phyloP scores from a whole-genome alignment of 2,113 vertebrate species.

The Scophthalmus maximus region DNA sequence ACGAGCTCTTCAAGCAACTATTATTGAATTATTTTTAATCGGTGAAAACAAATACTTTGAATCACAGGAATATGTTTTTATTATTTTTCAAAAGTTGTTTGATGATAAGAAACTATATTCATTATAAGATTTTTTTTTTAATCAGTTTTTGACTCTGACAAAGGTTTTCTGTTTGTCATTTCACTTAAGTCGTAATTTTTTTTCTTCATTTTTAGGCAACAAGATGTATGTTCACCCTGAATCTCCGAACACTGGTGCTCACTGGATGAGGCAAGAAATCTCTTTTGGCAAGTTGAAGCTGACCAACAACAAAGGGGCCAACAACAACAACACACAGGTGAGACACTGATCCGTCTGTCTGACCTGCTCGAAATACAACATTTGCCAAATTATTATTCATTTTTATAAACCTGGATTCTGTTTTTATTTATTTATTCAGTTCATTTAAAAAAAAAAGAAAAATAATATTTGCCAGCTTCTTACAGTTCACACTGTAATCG shows the following conservation, averaged over 20 bases:
- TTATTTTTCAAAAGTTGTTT: not conserved
- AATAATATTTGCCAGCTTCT: too few relatives aligned
- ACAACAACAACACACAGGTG: slow-evolving; percentile 98
- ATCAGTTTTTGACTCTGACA: too few relatives aligned
- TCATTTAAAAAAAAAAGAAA: not conserved
- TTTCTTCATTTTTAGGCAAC: slow-evolving; percentile 85
- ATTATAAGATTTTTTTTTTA: too few relatives aligned
- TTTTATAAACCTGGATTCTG: not conserved
- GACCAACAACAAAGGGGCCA: slow-evolving; percentile 98
- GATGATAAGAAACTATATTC: too few relatives aligned
- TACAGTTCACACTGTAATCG: too few relatives aligned
- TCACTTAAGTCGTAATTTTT: not conserved
- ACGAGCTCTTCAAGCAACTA: not conserved
- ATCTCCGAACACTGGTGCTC: slow-evolving; percentile 96
- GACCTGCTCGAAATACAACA: not conserved
- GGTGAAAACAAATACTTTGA: not conserved
- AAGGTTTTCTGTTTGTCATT: not conserved
- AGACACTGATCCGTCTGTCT: slow-evolving; percentile 2
- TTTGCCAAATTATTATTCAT: not conserved
- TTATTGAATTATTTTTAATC: not conserved
- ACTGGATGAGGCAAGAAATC: slow-evolving; percentile 99
- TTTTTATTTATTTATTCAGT: not conserved
- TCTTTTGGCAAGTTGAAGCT: slow-evolving; percentile 98
- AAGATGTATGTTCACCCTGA: slow-evolving; percentile 98
- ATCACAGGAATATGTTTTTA: not conserved